Conservation (phyloP, 2,888 invertebrate species). For the Apantesis nais region DNA sequence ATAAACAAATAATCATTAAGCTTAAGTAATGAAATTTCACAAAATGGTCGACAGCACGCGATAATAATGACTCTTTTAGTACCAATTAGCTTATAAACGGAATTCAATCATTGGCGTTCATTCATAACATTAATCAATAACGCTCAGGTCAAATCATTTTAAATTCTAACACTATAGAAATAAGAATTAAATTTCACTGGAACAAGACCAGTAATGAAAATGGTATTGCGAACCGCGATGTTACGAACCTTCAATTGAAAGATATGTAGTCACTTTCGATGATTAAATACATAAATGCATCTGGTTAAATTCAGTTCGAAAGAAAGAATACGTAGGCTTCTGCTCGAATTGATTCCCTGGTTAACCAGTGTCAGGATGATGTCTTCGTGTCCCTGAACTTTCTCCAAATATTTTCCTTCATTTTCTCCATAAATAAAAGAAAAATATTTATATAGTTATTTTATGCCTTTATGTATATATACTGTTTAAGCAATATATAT, state of each 20-base stretch:
- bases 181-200: constrained; percentile 6
- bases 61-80: constrained; percentile 53
- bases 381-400: too few species aligned
- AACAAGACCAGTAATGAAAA: constrained; percentile 54
- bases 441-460: too few species aligned
- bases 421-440: too few species aligned
- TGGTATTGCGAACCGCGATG: constrained; percentile 68
- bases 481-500: too few species aligned
- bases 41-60: constrained; percentile 30
- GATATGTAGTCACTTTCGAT: constrained; percentile 55
- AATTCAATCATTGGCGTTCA: constrained; percentile 48
- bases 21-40: constrained; percentile 1
- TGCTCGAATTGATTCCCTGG: not conserved
- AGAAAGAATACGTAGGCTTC: not conserved
- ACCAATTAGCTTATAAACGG: constrained; percentile 61
- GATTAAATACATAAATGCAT: constrained; percentile 31
- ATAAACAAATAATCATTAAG: not conserved
- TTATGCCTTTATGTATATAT: too few species aligned
- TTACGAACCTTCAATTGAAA: constrained; percentile 61
- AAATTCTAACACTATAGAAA: not conserved
- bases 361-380: not conserved
- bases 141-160: constrained; percentile 1
- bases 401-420: too few species aligned
- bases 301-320: constrained; percentile 25
- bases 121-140: constrained; percentile 39